Conservation (phyloP, 2,888 invertebrate genomes). For the Bibio marci region DNA sequence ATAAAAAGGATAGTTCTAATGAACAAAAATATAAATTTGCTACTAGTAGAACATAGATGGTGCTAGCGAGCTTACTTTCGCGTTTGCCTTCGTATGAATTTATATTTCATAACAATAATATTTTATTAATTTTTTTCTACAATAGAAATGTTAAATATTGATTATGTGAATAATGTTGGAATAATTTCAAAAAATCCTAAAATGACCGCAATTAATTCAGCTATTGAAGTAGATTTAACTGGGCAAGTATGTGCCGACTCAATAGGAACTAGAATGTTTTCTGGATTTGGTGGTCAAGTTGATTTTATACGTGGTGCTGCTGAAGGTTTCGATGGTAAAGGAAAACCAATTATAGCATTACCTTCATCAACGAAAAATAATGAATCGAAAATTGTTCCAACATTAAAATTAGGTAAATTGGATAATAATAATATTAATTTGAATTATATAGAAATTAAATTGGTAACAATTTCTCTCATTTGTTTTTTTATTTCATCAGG, state of each 20-base stretch:
- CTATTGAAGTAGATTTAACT: conserved; percentile 84
- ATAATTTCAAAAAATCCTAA: conserved; percentile 68
- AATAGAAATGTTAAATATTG: conserved; percentile 74
- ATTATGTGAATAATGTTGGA: conserved; percentile 74
- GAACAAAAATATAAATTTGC: too few relatives aligned
- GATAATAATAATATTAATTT: neutral
- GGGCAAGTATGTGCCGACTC: conserved; percentile 90
- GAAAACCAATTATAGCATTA: conserved; percentile 84
- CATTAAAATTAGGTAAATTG: conserved; percentile 54
- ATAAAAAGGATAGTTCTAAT: too few relatives aligned
- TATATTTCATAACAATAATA: too few relatives aligned
- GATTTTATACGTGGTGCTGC: conserved; percentile 89
- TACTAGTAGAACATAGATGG: too few relatives aligned
- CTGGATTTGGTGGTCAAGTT: conserved; percentile 85
- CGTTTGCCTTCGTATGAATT: too few relatives aligned
- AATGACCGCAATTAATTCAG: conserved; percentile 95
- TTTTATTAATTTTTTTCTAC: neutral
- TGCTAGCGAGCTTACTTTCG: too few relatives aligned
- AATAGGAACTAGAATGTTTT: conserved; percentile 53
- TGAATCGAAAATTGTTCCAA: conserved; percentile 68
- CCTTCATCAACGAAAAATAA: conserved; percentile 65
- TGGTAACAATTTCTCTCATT: neutral
- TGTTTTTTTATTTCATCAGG: conserved; percentile 40
- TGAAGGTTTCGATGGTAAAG: conserved; percentile 63
- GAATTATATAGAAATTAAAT: neutral